These are phyloP conservation scores for Pongo abelii DNA, from an alignment of 2,113 vertebrate genomes.

Conservation along the genomic window DNA sequence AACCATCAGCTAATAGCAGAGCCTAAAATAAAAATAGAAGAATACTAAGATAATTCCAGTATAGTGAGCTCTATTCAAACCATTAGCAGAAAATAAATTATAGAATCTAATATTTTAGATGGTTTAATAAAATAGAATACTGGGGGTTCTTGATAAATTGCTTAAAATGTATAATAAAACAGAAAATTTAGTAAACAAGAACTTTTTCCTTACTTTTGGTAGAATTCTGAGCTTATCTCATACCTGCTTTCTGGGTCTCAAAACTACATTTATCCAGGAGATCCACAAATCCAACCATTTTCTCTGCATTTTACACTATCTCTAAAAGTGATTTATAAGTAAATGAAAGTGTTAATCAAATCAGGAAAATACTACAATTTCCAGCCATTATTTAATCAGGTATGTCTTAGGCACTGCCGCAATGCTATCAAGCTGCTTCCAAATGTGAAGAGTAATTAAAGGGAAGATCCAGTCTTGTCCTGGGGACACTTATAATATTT, in stretches of 20 bases:
- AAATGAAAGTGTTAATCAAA: neutral
- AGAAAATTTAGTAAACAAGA: neutral
- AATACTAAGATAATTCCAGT: neutral
- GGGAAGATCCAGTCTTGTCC: neutral
- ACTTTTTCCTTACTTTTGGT: neutral
- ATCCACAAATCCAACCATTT: neutral
- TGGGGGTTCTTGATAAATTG: neutral
- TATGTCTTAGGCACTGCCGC: neutral
- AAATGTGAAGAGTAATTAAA: neutral
- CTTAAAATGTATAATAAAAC: neutral
- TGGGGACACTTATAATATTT: neutral
- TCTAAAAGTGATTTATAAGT: constrained; percentile 17
- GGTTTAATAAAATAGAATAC: neutral
- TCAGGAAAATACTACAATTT: neutral
- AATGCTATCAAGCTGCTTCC: neutral
- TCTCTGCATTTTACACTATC: neutral
- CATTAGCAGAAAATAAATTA: neutral
- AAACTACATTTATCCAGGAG: neutral
- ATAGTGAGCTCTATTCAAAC: neutral
- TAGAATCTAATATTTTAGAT: neutral
- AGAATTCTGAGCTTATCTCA: neutral
- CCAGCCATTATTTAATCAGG: neutral
- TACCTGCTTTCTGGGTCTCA: neutral
- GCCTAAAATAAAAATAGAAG: neutral
- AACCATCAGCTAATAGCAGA: neutral